Percentiles rank a stretch among this genome's conserved stretches.
These are phyloP conservation scores for Pipistrellus nathusii DNA, from an alignment of 2,797 vertebrate genomes.

Conservation along the genomic window DNA sequence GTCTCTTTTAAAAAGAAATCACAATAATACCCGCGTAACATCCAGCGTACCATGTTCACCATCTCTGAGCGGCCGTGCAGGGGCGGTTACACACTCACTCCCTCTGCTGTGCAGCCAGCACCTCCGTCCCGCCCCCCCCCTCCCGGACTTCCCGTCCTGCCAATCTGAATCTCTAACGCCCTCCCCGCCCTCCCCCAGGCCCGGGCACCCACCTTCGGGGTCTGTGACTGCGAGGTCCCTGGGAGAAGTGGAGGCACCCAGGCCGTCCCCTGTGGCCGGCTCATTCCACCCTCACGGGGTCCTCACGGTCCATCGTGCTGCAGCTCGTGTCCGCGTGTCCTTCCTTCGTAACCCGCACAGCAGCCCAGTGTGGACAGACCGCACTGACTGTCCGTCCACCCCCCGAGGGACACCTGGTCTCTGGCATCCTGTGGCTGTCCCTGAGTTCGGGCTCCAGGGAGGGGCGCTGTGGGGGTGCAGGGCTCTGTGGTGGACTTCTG, in stretches of 20 bases:
- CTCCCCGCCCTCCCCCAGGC: neutral
- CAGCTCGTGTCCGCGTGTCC: fast-evolving
- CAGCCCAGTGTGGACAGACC: neutral
- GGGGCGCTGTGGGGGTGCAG: neutral
- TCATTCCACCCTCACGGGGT: fast-evolving
- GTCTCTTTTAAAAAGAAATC: neutral
- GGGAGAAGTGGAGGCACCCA: too few species aligned
- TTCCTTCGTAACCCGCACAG: neutral
- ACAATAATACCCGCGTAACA: too few species aligned
- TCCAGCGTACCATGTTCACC: neutral
- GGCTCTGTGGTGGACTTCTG: neutral
- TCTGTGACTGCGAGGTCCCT: neutral
- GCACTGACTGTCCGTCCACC: fast-evolving
- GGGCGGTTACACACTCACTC: fast-evolving
- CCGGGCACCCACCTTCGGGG: neutral
- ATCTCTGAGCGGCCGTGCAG: neutral
- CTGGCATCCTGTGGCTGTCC: neutral
- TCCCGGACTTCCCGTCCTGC: neutral
- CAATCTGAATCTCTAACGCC: neutral
- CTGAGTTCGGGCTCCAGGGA: neutral
- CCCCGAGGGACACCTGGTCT: fast-evolving
- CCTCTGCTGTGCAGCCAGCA: fast-evolving
- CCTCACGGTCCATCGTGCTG: neutral
- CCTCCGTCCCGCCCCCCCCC: neutral
- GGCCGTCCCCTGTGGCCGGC: neutral